Conservation (phyloP, 2,888 invertebrate genomes). For the Cartodere bifasciata region DNA sequence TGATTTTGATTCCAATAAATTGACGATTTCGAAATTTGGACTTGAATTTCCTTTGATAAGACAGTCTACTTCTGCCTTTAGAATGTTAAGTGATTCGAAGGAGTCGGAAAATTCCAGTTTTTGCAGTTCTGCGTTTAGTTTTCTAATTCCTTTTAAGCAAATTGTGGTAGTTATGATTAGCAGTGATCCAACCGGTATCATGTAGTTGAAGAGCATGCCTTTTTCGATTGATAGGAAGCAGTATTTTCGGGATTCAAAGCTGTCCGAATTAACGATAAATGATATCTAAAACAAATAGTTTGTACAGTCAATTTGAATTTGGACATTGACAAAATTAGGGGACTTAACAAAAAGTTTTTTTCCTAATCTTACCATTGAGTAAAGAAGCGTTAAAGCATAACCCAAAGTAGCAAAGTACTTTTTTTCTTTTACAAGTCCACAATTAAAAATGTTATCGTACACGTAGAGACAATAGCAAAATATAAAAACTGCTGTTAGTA, state of each 20-base stretch:
- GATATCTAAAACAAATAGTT: conserved; percentile 35
- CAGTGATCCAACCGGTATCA: conserved; percentile 56
- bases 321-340: too few species aligned
- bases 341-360: too few species aligned
- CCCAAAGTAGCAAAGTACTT: too few species aligned
- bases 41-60: conserved; percentile 23
- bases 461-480: conserved; percentile 51
- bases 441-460: conserved; percentile 43
- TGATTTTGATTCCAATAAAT: conserved; percentile 45
- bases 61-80: conserved; percentile 27
- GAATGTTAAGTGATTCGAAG: conserved; percentile 30
- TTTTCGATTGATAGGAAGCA: conserved; percentile 69
- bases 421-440: too few species aligned
- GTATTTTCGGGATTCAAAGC: conserved; percentile 59
- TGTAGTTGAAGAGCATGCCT: conserved; percentile 64
- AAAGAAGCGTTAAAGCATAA: too few species aligned
- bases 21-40: conserved; percentile 23
- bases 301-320: too few species aligned
- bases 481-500: conserved; percentile 58
- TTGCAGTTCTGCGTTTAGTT: conserved; percentile 33
- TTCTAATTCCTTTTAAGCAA: conserved; percentile 42
- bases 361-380: too few species aligned
- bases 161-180: conserved; percentile 51
- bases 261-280: conserved; percentile 52
- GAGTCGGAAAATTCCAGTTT: conserved; percentile 32